These are phyloP conservation scores for Drosophila setifemur DNA, from an alignment of 1,140 invertebrate species.

Conservation along the genomic window DNA sequence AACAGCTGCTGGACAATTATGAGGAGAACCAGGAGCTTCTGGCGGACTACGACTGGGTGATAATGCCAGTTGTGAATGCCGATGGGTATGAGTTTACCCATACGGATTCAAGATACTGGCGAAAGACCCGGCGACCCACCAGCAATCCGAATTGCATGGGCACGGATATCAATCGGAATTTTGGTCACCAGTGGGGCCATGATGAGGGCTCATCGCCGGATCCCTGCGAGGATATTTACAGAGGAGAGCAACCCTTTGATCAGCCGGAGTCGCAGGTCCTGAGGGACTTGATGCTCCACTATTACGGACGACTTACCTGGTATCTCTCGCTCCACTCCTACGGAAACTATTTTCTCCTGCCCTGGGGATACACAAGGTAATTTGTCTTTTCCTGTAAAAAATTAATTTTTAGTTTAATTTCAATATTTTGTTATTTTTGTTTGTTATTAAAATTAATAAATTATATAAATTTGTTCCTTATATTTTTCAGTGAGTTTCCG, in stretches of 20 bases:
- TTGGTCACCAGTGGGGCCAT: conserved; percentile 85
- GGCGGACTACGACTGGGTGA: conserved; percentile 84
- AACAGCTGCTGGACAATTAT: conserved; percentile 85
- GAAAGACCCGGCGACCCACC: conserved; percentile 82
- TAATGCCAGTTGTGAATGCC: conserved; percentile 84
- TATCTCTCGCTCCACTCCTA: conserved; percentile 89
- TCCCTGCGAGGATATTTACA: conserved; percentile 87
- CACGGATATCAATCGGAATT: conserved; percentile 87
- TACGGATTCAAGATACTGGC: conserved; percentile 83
- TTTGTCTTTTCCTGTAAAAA: too few relatives aligned
- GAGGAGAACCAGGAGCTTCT: conserved; percentile 82
- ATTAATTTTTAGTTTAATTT: background rate
- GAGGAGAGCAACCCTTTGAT: conserved; percentile 87
- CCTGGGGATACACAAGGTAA: conserved; percentile 87
- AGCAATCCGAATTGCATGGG: conserved; percentile 75
- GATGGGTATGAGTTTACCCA: conserved; percentile 83
- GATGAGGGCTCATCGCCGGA: conserved; percentile 86
- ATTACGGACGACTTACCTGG: conserved; percentile 84
- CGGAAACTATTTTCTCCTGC: conserved; percentile 87
- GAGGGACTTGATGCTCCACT: conserved; percentile 82
- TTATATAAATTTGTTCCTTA: too few relatives aligned
- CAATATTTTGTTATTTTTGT: background rate
- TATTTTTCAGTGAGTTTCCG: conserved; percentile 51
- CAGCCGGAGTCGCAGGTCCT: conserved; percentile 86
- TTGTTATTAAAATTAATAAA: too few relatives aligned